Evolutionary conservation across 2,888 invertebrate species (phyloP), one percentile per base, ranked within the genome.

Genomic region (Brassicogethes aeneus): DNA sequence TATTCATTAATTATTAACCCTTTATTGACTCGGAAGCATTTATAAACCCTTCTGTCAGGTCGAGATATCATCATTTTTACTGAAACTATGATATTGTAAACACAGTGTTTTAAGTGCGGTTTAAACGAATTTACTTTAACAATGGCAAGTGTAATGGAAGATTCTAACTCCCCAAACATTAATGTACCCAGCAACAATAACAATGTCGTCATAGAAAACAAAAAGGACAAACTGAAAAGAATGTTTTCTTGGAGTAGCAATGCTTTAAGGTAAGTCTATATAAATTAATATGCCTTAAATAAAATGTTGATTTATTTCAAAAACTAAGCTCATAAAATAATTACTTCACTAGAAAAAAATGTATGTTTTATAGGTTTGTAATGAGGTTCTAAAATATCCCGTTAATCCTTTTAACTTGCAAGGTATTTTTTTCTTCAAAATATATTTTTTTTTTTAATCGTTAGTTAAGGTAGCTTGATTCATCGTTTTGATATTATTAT

Each of bases 181-280:
- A 32, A 12, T 12, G 23, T 23, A 23, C 23, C 23, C 5, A 38
- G 16, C 23, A 39, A 36, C 17, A 40, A 47, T 13, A 46, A 46
- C 36, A 37, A 36, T 23, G 44, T 13, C 13, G 12, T 13, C 32
- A 12, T 5, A 10, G 32, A 23, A 7, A 10, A 23, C 23, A 23
- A 23, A 10, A 36, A 45, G 15, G 47, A 46, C 2, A 48, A 49
- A 34, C 33, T 48, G 16, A 50, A 46, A 31, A 54, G 48, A 43
- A 60, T 59, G 56, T 60, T 60, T 44, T 57, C 58, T 39, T 60
- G 60, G 60, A 60, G 53, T 44, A 59, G 49, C 38, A 54, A 55
- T 37, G 51, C 56, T 5, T 47, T 55, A 29, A 50, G 54, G 60
- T 60, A 38, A 54, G 58, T 52, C 37, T 38, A 23, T 7, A 5